These are phyloP conservation scores for Mechanitis mazaeus DNA, from an alignment of 2,888 invertebrate species.

Conservation along the genomic window DNA sequence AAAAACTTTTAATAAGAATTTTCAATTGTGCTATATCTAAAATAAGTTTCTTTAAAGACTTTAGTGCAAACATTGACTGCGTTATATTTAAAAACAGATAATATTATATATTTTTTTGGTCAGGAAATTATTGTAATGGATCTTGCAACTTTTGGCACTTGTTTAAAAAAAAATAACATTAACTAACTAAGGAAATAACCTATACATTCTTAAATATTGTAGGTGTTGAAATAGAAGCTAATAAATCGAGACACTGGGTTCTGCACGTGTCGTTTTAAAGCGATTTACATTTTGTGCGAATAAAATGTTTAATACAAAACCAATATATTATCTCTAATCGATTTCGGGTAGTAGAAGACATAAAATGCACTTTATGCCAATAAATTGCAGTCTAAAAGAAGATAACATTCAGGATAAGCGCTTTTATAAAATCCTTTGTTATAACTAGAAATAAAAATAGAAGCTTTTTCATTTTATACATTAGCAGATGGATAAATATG, in stretches of 20 bases:
- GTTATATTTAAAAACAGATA: too few relatives aligned
- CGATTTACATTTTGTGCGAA: slow-evolving; percentile 22
- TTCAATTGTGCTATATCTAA: too few relatives aligned
- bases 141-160: too few relatives aligned
- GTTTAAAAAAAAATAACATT: slow-evolving; percentile 5
- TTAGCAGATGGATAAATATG: too few relatives aligned
- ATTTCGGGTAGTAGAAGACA: slow-evolving; percentile 13
- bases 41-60: too few relatives aligned
- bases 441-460: too few relatives aligned
- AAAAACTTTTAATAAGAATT: too few relatives aligned
- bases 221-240: slow-evolving; percentile 19
- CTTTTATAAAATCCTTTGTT: too few relatives aligned
- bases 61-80: too few relatives aligned
- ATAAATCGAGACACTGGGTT: slow-evolving; percentile 23
- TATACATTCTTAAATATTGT: not conserved
- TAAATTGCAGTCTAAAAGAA: slow-evolving; percentile 15
- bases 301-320: slow-evolving; percentile 26
- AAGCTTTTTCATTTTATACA: too few relatives aligned
- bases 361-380: slow-evolving; percentile 20
- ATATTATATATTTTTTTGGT: too few relatives aligned
- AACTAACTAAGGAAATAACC: not conserved
- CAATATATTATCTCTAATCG: slow-evolving; percentile 18
- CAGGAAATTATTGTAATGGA: too few relatives aligned
- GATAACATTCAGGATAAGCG: slow-evolving; percentile 9
- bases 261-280: slow-evolving; percentile 25